Evolutionary conservation across 2,113 vertebrate species (phyloP).

Genomic region (Clupea harengus): DNA sequence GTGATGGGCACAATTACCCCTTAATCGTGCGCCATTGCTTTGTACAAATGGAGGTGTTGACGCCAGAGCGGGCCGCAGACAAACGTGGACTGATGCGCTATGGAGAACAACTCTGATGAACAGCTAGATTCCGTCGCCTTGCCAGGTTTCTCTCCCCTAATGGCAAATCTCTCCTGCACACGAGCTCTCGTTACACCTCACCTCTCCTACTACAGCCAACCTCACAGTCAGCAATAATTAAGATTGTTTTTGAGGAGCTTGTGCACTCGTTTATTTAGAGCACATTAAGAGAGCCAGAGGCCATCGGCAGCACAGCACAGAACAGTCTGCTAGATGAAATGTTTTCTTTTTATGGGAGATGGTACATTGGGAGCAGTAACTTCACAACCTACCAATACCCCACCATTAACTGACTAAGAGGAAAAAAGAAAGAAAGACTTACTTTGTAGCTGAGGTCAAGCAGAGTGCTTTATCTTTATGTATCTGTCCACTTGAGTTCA

Average conservation of each 20-base stretch:
- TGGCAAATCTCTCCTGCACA: background rate
- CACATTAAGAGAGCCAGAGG: background rate
- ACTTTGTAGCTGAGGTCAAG: background rate
- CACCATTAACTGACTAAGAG: background rate
- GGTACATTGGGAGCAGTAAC: background rate
- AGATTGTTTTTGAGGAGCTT: background rate
- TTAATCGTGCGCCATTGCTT: slow-evolving; percentile 40
- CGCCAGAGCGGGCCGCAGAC: slow-evolving; percentile 41
- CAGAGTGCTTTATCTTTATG: background rate
- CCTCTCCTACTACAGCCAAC: background rate
- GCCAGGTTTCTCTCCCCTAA: background rate
- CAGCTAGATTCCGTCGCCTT: background rate
- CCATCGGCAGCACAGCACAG: background rate
- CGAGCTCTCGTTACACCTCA: background rate
- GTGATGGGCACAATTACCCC: slow-evolving; percentile 54
- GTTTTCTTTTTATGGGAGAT: background rate
- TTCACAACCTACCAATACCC: background rate
- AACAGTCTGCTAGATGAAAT: too few relatives aligned
- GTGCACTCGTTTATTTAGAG: background rate
- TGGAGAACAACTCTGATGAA: background rate
- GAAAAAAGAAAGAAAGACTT: background rate
- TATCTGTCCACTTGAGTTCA: background rate
- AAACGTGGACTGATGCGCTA: background rate
- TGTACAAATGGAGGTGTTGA: slow-evolving; percentile 47
- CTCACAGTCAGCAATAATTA: slow-evolving; percentile 6